Evolutionary conservation across 2,888 invertebrate species (phyloP).

Genomic region (Dione vanillae): DNA sequence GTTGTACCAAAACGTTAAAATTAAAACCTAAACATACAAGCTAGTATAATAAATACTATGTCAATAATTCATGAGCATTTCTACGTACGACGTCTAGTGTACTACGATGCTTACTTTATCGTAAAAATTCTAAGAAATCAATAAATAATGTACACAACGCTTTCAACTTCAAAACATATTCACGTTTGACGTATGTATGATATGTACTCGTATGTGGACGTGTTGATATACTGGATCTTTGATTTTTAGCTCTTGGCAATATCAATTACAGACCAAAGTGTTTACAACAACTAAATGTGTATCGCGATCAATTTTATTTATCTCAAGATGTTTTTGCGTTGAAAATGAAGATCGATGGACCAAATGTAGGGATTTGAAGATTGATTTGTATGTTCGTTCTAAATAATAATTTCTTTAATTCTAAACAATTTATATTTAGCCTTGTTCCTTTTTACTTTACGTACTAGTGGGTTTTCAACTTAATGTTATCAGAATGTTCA

Average conservation of each 20-base stretch:
- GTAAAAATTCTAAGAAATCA: neutral
- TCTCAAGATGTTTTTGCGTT: slow-evolving; percentile 20
- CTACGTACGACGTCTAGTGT: too few species aligned
- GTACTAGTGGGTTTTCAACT: too few species aligned
- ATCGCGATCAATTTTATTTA: slow-evolving; percentile 23
- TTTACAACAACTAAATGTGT: neutral
- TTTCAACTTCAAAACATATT: neutral
- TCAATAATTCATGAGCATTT: too few species aligned
- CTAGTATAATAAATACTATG: too few species aligned
- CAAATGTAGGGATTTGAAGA: slow-evolving; percentile 20
- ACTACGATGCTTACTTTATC: too few species aligned
- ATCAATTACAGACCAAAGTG: neutral
- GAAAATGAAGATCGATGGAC: slow-evolving; percentile 25
- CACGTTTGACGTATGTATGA: neutral
- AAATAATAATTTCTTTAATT: slow-evolving; percentile 10
- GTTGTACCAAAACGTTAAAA: too few species aligned
- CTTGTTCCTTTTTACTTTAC: neutral
- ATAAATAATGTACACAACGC: neutral
- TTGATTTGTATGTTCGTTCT: slow-evolving; percentile 11
- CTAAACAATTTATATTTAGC: slow-evolving; percentile 12
- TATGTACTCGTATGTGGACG: neutral
- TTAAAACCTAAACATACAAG: too few species aligned
- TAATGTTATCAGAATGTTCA: too few species aligned
- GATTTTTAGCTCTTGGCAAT: slow-evolving; percentile 1
- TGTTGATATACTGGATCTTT: slow-evolving; percentile 13